Conservation (phyloP, 2,888 invertebrate species). For the Amblyjoppa fuscipennis region DNA sequence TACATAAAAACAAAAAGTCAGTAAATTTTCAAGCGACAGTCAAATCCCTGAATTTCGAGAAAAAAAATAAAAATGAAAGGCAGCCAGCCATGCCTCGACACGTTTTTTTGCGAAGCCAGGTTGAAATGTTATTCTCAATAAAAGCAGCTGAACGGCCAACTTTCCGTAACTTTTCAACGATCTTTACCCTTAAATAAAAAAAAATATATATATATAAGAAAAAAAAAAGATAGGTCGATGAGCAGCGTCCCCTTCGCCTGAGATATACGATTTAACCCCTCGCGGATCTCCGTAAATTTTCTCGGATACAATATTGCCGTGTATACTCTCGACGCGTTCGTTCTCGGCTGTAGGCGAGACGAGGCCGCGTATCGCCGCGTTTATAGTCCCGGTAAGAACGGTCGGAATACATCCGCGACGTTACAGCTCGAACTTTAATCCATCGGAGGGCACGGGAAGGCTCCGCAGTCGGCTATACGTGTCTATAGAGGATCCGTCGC, state of each 20-base stretch:
- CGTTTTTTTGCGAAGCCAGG: neutral
- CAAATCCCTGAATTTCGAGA: neutral
- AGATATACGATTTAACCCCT: constrained; percentile 23
- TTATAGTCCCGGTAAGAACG: constrained; percentile 47
- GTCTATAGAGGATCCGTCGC: constrained; percentile 42
- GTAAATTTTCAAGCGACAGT: constrained; percentile 11
- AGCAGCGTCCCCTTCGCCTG: neutral
- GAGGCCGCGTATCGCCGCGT: constrained; percentile 43
- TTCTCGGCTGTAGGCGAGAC: constrained; percentile 20
- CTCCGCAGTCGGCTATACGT: constrained; percentile 21
- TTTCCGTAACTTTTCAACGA: neutral
- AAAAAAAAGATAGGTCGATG: neutral
- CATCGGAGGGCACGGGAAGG: constrained; percentile 39
- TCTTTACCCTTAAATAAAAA: neutral
- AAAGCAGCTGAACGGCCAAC: neutral
- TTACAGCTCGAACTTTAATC: constrained; percentile 55
- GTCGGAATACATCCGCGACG: constrained; percentile 53
- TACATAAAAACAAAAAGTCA: neutral
- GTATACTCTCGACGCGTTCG: constrained; percentile 34
- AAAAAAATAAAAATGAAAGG: constrained; percentile 4
- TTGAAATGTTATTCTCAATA: neutral
- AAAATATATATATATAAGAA: no score
- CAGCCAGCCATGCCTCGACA: neutral
- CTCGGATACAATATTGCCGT: constrained; percentile 37
- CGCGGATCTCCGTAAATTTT: constrained; percentile 48